phyloP scores from a whole-genome alignment of 2,888 invertebrate species.

The Deilephila porcellus region DNA sequence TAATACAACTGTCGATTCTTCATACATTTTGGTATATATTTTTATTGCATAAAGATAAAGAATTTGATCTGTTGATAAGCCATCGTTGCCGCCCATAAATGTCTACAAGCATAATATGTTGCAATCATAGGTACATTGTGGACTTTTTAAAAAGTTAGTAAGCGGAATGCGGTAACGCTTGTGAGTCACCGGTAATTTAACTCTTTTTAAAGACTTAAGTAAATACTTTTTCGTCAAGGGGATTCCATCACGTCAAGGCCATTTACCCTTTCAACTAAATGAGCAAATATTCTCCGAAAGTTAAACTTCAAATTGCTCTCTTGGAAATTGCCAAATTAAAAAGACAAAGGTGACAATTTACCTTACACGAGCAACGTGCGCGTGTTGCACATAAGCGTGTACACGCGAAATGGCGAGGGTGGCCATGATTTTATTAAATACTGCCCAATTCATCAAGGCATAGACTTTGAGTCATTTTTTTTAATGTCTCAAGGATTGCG shows the following conservation, averaged over 20 bases:
- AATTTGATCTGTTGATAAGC: too few species aligned
- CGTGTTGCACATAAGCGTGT: conserved; percentile 15
- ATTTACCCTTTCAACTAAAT: background rate
- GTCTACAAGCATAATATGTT: too few species aligned
- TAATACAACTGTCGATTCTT: too few species aligned
- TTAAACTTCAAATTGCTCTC: conserved; percentile 11
- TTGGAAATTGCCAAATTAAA: conserved; percentile 23
- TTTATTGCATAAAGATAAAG: too few species aligned
- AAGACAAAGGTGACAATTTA: conserved; percentile 28
- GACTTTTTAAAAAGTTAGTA: too few species aligned
- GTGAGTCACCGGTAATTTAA: background rate
- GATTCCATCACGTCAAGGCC: conserved; percentile 9
- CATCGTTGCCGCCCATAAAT: too few species aligned
- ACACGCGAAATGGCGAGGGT: conserved; percentile 4
- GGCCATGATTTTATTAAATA: background rate
- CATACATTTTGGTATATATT: too few species aligned
- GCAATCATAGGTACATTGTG: too few species aligned
- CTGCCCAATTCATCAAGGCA: background rate
- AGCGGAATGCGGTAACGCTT: too few species aligned
- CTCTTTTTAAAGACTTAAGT: background rate
- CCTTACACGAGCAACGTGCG: conserved; percentile 13
- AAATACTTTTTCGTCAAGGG: background rate
- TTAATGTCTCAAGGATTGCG: too few species aligned
- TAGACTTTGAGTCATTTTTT: too few species aligned
- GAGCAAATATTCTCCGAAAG: conserved; percentile 7